phyloP scores from a whole-genome alignment of 2,888 invertebrate species.

The Zygaena filipendulae region DNA sequence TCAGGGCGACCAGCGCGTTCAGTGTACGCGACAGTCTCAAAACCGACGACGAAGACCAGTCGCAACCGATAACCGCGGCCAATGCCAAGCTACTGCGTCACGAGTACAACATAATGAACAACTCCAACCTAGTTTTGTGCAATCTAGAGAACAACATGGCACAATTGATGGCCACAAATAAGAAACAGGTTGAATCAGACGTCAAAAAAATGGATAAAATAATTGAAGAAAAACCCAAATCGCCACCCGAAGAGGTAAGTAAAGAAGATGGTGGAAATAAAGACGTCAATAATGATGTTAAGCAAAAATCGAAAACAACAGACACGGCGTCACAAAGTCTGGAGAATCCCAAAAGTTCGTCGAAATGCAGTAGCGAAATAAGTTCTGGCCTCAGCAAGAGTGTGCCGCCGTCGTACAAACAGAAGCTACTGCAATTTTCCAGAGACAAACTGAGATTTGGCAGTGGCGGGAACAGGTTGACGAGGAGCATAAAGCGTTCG shows the following conservation, averaged over 20 bases:
- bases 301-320: slow-evolving; percentile 38
- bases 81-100: slow-evolving; percentile 56
- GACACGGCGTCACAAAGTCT: slow-evolving; percentile 58
- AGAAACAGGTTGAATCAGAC: slow-evolving; percentile 34
- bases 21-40: slow-evolving; percentile 60
- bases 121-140: slow-evolving; percentile 58
- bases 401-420: slow-evolving; percentile 62
- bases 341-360: slow-evolving; percentile 53
- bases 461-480: slow-evolving; percentile 54
- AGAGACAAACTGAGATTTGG: slow-evolving; percentile 57
- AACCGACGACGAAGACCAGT: slow-evolving; percentile 60
- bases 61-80: slow-evolving; percentile 52
- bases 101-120: slow-evolving; percentile 58
- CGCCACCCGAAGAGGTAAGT: slow-evolving; percentile 18
- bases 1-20: slow-evolving; percentile 58
- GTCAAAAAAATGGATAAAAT: slow-evolving; percentile 55
- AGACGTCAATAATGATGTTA: too few species aligned
- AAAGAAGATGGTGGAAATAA: slow-evolving; percentile 22
- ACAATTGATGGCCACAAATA: slow-evolving; percentile 45
- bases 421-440: slow-evolving; percentile 59
- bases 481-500: slow-evolving; percentile 58
- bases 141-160: slow-evolving; percentile 63
- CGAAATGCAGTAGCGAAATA: slow-evolving; percentile 49
- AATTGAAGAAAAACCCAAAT: slow-evolving; percentile 44
- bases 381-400: slow-evolving; percentile 58